A percentile compares a stretch with the other conserved stretches of the same genome.
These are phyloP conservation scores for Dasyornis broadbenti DNA, from an alignment of 2,113 vertebrate species.

Conservation along the genomic window DNA sequence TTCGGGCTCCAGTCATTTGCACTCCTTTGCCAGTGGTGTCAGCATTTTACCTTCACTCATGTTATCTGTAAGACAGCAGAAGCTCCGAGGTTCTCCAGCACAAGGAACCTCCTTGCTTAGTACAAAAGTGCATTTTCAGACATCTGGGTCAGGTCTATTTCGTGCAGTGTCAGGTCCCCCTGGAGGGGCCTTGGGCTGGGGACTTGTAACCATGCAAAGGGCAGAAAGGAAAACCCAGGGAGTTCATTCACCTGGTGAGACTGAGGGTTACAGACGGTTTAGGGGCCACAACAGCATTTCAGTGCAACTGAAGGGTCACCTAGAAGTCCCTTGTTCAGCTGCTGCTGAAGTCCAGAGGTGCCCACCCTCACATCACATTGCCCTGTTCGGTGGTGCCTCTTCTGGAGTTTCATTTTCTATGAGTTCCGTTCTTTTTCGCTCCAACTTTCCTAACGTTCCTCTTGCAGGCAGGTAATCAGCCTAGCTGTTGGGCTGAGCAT, in stretches of 20 bases:
- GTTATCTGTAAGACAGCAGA: neutral
- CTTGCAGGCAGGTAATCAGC: neutral
- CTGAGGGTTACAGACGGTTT: neutral
- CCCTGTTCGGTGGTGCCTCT: neutral
- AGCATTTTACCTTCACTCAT: neutral
- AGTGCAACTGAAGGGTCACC: neutral
- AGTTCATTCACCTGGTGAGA: neutral
- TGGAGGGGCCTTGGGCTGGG: neutral
- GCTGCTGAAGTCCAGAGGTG: neutral
- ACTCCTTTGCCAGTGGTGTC: neutral
- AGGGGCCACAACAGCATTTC: neutral
- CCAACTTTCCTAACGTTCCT: neutral
- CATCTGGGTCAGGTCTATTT: neutral
- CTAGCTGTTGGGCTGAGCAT: neutral
- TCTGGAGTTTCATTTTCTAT: neutral
- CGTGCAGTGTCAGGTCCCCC: neutral
- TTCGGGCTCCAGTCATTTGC: neutral
- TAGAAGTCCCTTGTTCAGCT: neutral
- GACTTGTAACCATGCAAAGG: neutral
- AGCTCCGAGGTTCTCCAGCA: neutral
- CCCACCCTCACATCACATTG: rapidly evolving
- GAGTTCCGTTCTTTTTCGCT: neutral
- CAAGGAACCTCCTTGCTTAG: neutral
- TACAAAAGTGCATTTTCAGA: neutral
- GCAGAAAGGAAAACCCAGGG: neutral